These are phyloP conservation scores for Seladonia tumulorum DNA, from an alignment of 2,888 invertebrate genomes.

Conservation along the genomic window DNA sequence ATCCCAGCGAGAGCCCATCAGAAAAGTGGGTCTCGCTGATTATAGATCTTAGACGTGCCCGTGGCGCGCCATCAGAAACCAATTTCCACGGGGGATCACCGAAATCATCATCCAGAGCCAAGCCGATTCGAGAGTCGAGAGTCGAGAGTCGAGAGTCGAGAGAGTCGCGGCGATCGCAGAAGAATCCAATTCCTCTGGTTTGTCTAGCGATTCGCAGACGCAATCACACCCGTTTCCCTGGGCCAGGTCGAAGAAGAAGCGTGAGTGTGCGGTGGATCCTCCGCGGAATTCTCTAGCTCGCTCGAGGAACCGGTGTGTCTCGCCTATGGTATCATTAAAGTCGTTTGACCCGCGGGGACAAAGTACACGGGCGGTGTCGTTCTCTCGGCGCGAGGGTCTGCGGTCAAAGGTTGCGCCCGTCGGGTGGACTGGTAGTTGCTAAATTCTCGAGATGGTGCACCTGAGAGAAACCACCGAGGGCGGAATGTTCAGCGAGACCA, in stretches of 20 bases:
- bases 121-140: background rate
- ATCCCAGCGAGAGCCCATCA: background rate
- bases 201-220: background rate
- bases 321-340: conserved; percentile 59
- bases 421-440: conserved; percentile 48
- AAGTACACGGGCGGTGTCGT: conserved; percentile 57
- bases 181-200: conserved; percentile 31
- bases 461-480: conserved; percentile 19
- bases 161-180: background rate
- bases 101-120: background rate
- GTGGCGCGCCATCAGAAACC: conserved; percentile 13
- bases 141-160: background rate
- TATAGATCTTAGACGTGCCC: background rate
- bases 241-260: conserved; percentile 3
- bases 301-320: conserved; percentile 1
- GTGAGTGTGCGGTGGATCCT: conserved; percentile 26
- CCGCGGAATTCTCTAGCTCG: conserved; percentile 43
- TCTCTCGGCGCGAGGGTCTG: conserved; percentile 51
- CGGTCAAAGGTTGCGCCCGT: conserved; percentile 61
- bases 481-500: background rate
- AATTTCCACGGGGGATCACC: conserved; percentile 14
- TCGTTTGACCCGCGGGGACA: conserved; percentile 43
- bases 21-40: conserved; percentile 12
- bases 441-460: conserved; percentile 63
- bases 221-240: conserved; percentile 19